Conservation (phyloP, 1,140 invertebrate species). For the Heliconius himera region DNA sequence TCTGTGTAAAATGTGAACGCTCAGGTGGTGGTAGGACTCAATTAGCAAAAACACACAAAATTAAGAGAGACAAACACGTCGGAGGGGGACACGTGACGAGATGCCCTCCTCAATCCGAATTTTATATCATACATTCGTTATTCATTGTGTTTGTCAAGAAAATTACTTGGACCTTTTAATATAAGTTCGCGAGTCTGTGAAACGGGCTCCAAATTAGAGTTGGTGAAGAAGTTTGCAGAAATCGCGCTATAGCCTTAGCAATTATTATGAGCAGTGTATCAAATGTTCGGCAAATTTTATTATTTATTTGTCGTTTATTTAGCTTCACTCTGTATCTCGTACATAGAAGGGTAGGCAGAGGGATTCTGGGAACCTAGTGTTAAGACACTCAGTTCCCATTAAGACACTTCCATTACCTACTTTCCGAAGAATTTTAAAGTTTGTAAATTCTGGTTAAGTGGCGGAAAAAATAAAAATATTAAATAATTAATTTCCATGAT, state of each 20-base stretch:
- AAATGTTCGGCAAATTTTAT: slow-evolving; percentile 65
- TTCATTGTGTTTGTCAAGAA: slow-evolving; percentile 78
- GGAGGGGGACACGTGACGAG: slow-evolving; percentile 62
- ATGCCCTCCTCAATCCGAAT: slow-evolving; percentile 73
- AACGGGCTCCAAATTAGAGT: slow-evolving; percentile 74
- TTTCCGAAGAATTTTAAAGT: no score
- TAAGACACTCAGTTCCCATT: no score
- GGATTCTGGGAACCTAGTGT: no score
- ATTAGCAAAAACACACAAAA: slow-evolving; percentile 80
- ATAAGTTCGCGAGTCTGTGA: slow-evolving; percentile 71
- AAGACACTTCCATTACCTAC: no score
- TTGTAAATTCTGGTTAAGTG: no score
- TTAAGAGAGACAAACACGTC: slow-evolving; percentile 78
- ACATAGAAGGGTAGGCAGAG: no score
- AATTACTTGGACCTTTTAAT: slow-evolving; percentile 78
- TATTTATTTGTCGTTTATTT: slow-evolving; percentile 22
- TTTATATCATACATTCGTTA: slow-evolving; percentile 78
- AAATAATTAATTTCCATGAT: no score
- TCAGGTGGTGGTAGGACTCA: slow-evolving; percentile 68
- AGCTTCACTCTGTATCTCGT: no score
- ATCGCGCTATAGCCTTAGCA: slow-evolving; percentile 63
- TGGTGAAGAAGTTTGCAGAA: slow-evolving; percentile 64
- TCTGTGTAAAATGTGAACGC: slow-evolving; percentile 49
- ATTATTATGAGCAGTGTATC: slow-evolving; percentile 62
- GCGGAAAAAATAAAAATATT: no score